Conservation (phyloP, 35 echinoderm and acorn worm genomes). For the Lytechinus variegatus region DNA sequence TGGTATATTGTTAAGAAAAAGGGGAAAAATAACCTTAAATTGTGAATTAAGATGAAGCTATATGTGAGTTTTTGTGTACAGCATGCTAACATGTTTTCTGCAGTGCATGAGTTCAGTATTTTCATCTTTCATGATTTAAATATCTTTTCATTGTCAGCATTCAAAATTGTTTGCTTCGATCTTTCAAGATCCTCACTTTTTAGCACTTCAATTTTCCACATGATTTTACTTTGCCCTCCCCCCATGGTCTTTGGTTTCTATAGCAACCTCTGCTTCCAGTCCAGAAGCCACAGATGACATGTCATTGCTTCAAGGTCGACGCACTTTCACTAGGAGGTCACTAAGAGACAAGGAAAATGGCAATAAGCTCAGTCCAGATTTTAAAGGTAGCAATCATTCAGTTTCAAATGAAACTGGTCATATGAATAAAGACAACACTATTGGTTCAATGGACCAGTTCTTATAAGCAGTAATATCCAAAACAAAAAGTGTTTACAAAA, state of each 20-base stretch:
- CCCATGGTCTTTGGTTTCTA: conserved; percentile 10
- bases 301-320: conserved; percentile 61
- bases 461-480: background rate
- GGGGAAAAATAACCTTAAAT: no score
- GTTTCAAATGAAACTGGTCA: background rate
- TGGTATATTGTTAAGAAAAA: background rate
- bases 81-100: background rate
- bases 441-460: background rate
- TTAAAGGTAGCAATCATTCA: conserved; percentile 77
- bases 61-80: background rate
- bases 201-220: background rate
- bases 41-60: background rate
- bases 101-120: background rate
- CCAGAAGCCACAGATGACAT: conserved; percentile 89
- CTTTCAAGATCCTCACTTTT: background rate
- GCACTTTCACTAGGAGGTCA: conserved; percentile 79
- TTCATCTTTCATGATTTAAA: background rate
- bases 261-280: conserved; percentile 83
- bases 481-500: background rate
- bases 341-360: conserved; percentile 79
- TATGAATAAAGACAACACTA: background rate
- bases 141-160: no score
- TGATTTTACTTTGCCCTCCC: conserved; percentile 5
- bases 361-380: conserved; percentile 73
- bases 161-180: background rate